These are phyloP conservation scores for Halyomorpha halys DNA, from an alignment of 1,140 invertebrate species.

Conservation along the genomic window DNA sequence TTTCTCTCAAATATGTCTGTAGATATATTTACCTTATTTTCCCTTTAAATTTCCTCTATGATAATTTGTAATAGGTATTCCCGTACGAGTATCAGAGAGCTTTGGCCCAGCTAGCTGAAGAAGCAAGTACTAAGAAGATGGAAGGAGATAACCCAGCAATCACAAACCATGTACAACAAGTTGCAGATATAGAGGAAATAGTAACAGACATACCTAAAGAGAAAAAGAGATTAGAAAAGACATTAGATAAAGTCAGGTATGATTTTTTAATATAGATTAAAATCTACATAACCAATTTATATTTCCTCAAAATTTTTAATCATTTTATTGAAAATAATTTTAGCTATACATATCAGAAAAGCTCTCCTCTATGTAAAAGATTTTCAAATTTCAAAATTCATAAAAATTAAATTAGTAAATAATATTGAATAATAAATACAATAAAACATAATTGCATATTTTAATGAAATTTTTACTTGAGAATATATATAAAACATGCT, in stretches of 20 bases:
- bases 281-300: too few species aligned
- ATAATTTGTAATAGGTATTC: constrained; percentile 52
- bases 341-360: too few species aligned
- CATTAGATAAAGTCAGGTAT: constrained; percentile 79
- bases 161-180: constrained; percentile 35
- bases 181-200: constrained; percentile 81
- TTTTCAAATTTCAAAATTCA: too few species aligned
- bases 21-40: neutral
- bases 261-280: too few species aligned
- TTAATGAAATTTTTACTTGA: too few species aligned
- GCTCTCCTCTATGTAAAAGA: too few species aligned
- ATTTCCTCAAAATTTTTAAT: too few species aligned
- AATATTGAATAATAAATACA: too few species aligned
- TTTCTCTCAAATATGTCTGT: constrained; percentile 10
- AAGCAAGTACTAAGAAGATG: constrained; percentile 40
- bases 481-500: too few species aligned
- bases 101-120: constrained; percentile 60
- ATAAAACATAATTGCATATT: too few species aligned
- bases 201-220: constrained; percentile 62
- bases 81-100: constrained; percentile 93
- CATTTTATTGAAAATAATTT: too few species aligned
- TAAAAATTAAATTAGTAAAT: too few species aligned
- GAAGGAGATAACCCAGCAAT: constrained; percentile 35
- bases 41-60: neutral
- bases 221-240: constrained; percentile 65